These are phyloP conservation scores for Nibea albiflora DNA, from an alignment of 2,113 vertebrate genomes.

Conservation along the genomic window DNA sequence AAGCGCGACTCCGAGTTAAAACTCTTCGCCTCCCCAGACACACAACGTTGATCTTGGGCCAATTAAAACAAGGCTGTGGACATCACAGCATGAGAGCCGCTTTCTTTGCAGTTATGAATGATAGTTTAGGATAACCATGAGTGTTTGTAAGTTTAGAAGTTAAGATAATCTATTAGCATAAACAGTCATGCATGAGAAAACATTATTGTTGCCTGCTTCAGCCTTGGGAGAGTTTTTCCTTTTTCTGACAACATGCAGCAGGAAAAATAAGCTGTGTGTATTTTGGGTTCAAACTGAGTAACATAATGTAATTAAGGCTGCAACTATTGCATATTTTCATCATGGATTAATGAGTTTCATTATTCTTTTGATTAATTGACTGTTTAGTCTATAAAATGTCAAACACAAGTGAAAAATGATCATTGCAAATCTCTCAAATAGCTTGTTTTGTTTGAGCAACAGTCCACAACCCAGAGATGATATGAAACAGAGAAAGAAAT, in stretches of 20 bases:
- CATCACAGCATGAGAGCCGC: neutral
- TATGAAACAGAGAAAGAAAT: neutral
- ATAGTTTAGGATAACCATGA: neutral
- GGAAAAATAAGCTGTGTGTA: neutral
- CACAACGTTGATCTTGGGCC: constrained; percentile 19
- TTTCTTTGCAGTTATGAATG: neutral
- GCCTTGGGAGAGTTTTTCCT: neutral
- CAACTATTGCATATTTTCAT: neutral
- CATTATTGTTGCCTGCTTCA: neutral
- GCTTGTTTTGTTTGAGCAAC: neutral
- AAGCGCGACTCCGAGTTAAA: neutral
- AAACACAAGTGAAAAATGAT: neutral
- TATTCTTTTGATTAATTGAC: neutral
- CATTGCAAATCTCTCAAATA: neutral
- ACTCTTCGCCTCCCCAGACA: constrained; percentile 23
- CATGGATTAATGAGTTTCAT: neutral
- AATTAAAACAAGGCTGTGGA: neutral
- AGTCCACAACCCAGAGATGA: neutral
- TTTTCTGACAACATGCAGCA: neutral
- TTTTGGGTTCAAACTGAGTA: neutral
- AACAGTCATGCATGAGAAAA: neutral
- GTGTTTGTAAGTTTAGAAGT: neutral
- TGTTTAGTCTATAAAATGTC: neutral
- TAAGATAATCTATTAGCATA: neutral
- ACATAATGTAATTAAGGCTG: neutral